phyloP scores from a whole-genome alignment of 2,113 vertebrate species.

The Agelaius phoeniceus region DNA sequence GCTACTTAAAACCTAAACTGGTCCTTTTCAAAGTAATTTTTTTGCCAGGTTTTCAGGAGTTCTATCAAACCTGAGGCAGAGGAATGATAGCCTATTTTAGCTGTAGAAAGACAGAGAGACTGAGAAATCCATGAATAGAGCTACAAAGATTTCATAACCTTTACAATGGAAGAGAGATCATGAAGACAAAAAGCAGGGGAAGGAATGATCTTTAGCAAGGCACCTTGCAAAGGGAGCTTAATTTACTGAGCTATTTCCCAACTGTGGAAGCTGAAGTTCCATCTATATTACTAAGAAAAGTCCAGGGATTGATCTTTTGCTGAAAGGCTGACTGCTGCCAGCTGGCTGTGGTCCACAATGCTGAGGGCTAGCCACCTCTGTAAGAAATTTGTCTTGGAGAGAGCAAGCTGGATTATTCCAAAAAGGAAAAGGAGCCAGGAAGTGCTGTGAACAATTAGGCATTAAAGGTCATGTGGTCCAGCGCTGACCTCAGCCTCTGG shows the following conservation, averaged over 20 bases:
- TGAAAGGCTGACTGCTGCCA: slow-evolving; percentile 12
- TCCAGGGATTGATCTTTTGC: slow-evolving; percentile 4
- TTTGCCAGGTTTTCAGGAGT: neutral
- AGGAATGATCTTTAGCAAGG: neutral
- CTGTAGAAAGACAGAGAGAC: neutral
- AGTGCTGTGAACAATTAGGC: slow-evolving; percentile 23
- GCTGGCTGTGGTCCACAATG: neutral
- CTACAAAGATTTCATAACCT: neutral
- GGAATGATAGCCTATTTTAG: neutral
- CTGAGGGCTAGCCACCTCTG: neutral
- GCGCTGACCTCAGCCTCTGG: neutral
- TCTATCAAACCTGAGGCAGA: neutral
- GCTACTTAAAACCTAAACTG: neutral
- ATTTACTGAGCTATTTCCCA: slow-evolving; percentile 19
- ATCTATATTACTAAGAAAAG: neutral
- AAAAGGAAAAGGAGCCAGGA: neutral
- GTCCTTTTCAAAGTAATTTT: neutral
- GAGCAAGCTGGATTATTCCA: neutral
- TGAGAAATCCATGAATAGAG: neutral
- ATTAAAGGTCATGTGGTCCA: neutral
- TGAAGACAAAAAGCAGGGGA: neutral
- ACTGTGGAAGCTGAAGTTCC: neutral
- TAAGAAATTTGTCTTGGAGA: slow-evolving; percentile 44
- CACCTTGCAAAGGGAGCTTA: neutral
- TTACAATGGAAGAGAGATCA: neutral